Evolutionary conservation across 1,140 invertebrate species (phyloP).

Genomic region (Drosophila lacertosa): DNA sequence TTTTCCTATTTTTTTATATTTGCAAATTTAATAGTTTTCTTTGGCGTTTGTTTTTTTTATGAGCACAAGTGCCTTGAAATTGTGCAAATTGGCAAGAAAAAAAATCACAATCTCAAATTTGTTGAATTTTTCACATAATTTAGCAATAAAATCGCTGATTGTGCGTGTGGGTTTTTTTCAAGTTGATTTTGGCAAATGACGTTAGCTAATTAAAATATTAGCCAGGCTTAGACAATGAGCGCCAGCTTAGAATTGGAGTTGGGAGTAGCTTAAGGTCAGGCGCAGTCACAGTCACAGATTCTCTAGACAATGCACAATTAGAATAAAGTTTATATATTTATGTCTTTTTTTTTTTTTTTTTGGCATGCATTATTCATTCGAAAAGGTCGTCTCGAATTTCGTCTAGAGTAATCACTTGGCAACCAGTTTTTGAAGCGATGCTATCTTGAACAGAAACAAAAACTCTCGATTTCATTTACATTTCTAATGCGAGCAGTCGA

Average conservation of each 20-base stretch:
- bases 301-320: constrained; percentile 59
- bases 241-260: constrained; percentile 10
- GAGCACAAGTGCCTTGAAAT: constrained; percentile 55
- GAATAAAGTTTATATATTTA: constrained; percentile 35
- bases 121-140: constrained; percentile 54
- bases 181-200: constrained; percentile 37
- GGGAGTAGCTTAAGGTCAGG: constrained; percentile 26
- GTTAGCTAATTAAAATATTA: constrained; percentile 32
- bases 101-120: constrained; percentile 8
- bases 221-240: constrained; percentile 20
- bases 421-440: constrained; percentile 28
- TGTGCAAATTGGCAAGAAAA: constrained; percentile 59
- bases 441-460: not conserved
- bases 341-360: constrained; percentile 4
- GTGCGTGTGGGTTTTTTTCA: constrained; percentile 26
- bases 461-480: constrained; percentile 77
- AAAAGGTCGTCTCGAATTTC: constrained; percentile 14
- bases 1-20: constrained; percentile 18
- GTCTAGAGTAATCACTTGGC: not conserved
- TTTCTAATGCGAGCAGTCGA: constrained; percentile 48
- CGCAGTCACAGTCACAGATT: constrained; percentile 10
- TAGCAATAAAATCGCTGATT: constrained; percentile 39
- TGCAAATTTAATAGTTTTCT: constrained; percentile 30
- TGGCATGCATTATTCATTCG: constrained; percentile 27
- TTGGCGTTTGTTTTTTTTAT: constrained; percentile 32